Evolutionary conservation across 2,888 invertebrate species (phyloP).

Genomic region (Pegoplata infirma): DNA sequence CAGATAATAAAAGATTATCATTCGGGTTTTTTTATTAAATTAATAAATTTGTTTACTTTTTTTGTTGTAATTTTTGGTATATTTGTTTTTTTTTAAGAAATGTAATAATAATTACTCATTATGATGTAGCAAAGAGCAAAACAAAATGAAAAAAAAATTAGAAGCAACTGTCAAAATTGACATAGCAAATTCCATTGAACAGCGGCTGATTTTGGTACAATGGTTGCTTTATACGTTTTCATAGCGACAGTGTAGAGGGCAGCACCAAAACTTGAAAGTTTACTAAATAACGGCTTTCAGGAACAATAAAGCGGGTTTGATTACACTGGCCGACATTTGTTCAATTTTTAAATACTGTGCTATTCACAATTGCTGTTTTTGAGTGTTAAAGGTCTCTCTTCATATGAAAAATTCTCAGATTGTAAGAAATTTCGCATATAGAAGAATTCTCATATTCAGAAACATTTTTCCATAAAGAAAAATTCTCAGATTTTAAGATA

Average conservation of each 20-base stretch:
- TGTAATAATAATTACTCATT: slow-evolving; percentile 50
- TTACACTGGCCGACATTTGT: too few species aligned
- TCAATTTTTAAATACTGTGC: too few species aligned
- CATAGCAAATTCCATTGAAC: not conserved
- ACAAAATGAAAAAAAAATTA: slow-evolving; percentile 37
- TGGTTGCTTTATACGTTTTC: slow-evolving; percentile 10
- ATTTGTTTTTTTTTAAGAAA: slow-evolving; percentile 32
- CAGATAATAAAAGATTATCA: not conserved
- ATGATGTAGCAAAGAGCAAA: slow-evolving; percentile 38
- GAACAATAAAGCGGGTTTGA: too few species aligned
- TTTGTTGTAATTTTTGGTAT: slow-evolving; percentile 2
- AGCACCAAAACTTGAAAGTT: not conserved
- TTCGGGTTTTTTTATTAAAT: slow-evolving; percentile 13
- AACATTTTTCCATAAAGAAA: too few species aligned
- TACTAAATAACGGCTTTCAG: too few species aligned
- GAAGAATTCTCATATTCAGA: too few species aligned
- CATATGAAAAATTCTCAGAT: too few species aligned
- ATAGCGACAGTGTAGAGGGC: not conserved
- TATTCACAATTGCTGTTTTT: too few species aligned
- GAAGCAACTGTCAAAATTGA: slow-evolving; percentile 19
- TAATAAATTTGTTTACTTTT: not conserved
- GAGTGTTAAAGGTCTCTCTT: too few species aligned
- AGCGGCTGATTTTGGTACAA: not conserved
- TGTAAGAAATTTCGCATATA: too few species aligned
- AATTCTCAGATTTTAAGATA: too few species aligned